Evolutionary conservation across 2,888 invertebrate genomes (phyloP).

Genomic region (Schrankia costaestrigalis): DNA sequence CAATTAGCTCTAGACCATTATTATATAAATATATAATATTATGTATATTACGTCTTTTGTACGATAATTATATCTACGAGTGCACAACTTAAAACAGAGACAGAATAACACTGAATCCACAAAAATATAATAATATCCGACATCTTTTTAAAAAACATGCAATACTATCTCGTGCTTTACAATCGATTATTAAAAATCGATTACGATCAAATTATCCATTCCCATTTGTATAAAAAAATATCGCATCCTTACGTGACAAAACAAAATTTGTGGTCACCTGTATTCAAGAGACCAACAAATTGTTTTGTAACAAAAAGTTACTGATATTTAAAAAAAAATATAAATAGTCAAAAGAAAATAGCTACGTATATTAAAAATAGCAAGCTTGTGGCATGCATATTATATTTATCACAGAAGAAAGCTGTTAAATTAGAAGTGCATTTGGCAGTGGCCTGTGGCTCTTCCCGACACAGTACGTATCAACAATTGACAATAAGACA

Average conservation of each 20-base stretch:
- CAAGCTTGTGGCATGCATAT: slow-evolving; percentile 14
- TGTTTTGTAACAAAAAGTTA: too few relatives aligned
- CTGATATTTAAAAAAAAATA: too few relatives aligned
- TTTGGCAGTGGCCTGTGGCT: slow-evolving; percentile 18
- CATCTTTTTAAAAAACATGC: slow-evolving; percentile 16
- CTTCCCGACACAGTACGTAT: background rate
- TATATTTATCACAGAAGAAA: slow-evolving; percentile 5
- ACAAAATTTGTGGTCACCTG: too few relatives aligned
- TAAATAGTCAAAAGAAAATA: too few relatives aligned
- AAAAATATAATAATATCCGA: slow-evolving; percentile 8
- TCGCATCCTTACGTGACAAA: too few relatives aligned
- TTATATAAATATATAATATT: slow-evolving; percentile 6
- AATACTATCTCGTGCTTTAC: slow-evolving; percentile 4
- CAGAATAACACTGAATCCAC: slow-evolving; percentile 51
- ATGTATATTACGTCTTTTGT: slow-evolving; percentile 28
- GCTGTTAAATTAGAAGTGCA: slow-evolving; percentile 10
- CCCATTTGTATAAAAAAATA: too few relatives aligned
- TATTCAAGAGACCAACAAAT: too few relatives aligned
- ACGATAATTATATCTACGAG: slow-evolving; percentile 32
- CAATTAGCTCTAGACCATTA: slow-evolving; percentile 20
- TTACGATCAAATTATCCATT: too few relatives aligned
- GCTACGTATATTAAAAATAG: background rate
- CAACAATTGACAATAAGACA: slow-evolving; percentile 5
- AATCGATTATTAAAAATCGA: too few relatives aligned
- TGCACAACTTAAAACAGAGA: slow-evolving; percentile 37